Evolutionary conservation across 2,888 invertebrate species (phyloP), one percentile per base, ranked within the genome.

Genomic region (Apodemia mormo): DNA sequence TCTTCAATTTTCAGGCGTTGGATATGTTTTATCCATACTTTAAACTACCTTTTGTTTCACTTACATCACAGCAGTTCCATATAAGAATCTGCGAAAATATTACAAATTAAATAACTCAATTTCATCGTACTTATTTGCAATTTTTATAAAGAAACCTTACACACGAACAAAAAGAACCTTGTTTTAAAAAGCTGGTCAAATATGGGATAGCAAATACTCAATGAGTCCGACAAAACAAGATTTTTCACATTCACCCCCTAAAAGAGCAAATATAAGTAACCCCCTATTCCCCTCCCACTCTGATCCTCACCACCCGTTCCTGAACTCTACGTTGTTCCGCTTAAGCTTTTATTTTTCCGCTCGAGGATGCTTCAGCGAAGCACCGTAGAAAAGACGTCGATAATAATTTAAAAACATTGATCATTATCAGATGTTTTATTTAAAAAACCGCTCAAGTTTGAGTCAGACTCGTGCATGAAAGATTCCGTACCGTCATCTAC

Each of bases 241-340:
- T 52, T 52, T 52, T 52, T 52, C 52, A n/a, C 52, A 52, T 52
- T 52, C n/a, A n/a, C 49, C 49, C 49, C 49, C 49, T 52, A 52
- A 52, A 52, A n/a, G 52, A 52, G 52, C 52, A 52, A 52, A 52
- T 52, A 52, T 52, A 52, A 45, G 14, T 49, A 4, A 52, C 52
- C 52, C 52, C 52, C 52, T 52, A n/a, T n/a, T 2, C n/a, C n/a
- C 52, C 7, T n/a, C 52, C 52, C n/a, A 14, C 52, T 3, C 4
- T 49, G 3, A 52, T 52, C 7, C 7, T n/a, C 7, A n/a, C 52
- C 52, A 14, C 14, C n/a, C 52, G n/a, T 5, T 52, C 7, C 52
- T 52, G n/a, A 52, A 14, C 49, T 52, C 52, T 1, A 52, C 52
- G 52, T n/a, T 52, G 52, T 52, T 52, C 52, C 52, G 52, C n/a